Evolutionary conservation across 1,140 invertebrate species (phyloP).

Genomic region (Aphaenogaster rudis): DNA sequence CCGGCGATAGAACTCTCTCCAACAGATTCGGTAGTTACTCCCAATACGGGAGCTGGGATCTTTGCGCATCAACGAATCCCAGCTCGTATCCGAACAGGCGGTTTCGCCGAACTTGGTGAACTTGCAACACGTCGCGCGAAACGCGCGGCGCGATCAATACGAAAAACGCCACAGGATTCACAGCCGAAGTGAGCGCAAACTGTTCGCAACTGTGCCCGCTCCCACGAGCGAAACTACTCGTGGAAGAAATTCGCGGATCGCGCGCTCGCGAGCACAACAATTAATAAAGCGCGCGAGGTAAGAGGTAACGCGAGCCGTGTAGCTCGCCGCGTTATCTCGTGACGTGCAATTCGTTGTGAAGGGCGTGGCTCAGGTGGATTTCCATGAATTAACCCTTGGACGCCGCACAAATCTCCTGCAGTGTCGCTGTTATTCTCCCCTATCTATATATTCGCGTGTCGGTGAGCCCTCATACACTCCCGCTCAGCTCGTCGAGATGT

Average conservation of each 20-base stretch:
- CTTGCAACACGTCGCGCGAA: constrained; percentile 44
- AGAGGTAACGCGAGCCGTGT: constrained; percentile 44
- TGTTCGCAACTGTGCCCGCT: constrained; percentile 33
- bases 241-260: constrained; percentile 33
- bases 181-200: constrained; percentile 7
- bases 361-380: constrained; percentile 57
- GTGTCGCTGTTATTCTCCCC: constrained; percentile 56
- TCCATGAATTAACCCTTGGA: constrained; percentile 54
- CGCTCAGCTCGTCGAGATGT: constrained; percentile 52
- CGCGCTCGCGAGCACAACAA: constrained; percentile 14
- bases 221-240: constrained; percentile 8
- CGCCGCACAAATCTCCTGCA: constrained; percentile 55
- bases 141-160: constrained; percentile 54
- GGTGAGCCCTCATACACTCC: constrained; percentile 34
- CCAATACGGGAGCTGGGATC: constrained; percentile 2
- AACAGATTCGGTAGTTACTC: constrained; percentile 37
- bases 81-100: constrained; percentile 37
- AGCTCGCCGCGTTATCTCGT: constrained; percentile 44
- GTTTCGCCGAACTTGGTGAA: constrained; percentile 52
- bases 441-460: constrained; percentile 34
- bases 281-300: constrained; percentile 53
- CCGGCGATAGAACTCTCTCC: constrained; percentile 17
- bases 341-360: constrained; percentile 56
- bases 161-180: constrained; percentile 51
- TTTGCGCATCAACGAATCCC: constrained; percentile 39